Conservation (phyloP, 2,797 vertebrate species). For the Cossypha heuglini region DNA sequence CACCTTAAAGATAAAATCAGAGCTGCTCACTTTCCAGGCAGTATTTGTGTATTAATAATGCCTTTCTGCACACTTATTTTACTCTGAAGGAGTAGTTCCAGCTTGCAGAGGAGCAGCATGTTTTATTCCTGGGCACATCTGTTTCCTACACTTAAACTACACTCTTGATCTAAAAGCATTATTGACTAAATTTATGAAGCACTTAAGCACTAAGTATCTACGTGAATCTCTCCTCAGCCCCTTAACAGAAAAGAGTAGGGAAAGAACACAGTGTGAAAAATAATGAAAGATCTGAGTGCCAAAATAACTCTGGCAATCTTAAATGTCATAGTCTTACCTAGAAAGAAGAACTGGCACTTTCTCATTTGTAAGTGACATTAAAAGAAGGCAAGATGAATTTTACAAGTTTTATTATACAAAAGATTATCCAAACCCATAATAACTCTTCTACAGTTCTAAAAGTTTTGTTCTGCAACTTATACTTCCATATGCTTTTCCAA, state of each 20-base stretch:
- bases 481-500: conserved; percentile 64
- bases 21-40: background rate
- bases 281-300: background rate
- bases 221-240: background rate
- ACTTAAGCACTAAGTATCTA: background rate
- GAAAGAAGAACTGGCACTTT: background rate
- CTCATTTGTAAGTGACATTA: background rate
- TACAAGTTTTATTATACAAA: conserved; percentile 74
- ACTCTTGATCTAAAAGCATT: background rate
- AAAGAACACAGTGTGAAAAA: background rate
- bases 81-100: background rate
- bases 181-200: conserved; percentile 39
- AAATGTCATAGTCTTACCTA: background rate
- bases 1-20: conserved; percentile 38
- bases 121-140: conserved; percentile 38
- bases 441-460: conserved; percentile 52
- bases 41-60: background rate
- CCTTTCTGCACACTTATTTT: background rate
- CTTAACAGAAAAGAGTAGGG: background rate
- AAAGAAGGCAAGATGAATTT: conserved; percentile 7
- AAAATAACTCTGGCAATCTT: background rate
- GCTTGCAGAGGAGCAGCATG: background rate
- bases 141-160: conserved; percentile 6
- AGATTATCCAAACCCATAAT: conserved; percentile 48
- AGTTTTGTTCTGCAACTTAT: conserved; percentile 65